These are phyloP conservation scores for Ryuthela nishihirai DNA, from an alignment of 2,888 invertebrate species.

Conservation along the genomic window DNA sequence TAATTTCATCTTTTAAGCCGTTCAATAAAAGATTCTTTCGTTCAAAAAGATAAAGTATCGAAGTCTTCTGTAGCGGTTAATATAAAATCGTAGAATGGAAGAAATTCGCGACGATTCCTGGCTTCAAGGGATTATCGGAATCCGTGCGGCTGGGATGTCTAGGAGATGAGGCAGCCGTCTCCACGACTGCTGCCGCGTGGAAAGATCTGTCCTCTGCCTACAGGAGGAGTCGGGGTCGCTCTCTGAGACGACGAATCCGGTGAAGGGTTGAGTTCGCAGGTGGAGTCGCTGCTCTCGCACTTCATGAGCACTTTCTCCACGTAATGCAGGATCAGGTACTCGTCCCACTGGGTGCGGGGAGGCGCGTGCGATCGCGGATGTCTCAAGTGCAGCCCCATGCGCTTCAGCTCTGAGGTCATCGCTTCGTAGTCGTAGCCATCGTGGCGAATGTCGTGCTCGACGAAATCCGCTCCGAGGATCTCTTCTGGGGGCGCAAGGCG, in stretches of 20 bases:
- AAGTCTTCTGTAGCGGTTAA: too few relatives aligned
- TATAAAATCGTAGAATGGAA: too few relatives aligned
- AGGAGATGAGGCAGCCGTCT: neutral
- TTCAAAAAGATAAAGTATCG: too few relatives aligned
- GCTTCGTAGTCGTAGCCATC: conserved; percentile 35
- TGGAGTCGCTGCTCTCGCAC: conserved; percentile 7
- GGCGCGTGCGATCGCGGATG: conserved; percentile 12
- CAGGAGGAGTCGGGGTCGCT: too few relatives aligned
- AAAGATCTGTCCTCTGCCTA: too few relatives aligned
- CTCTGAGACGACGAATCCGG: too few relatives aligned
- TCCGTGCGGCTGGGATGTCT: too few relatives aligned
- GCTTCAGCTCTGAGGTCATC: conserved; percentile 26
- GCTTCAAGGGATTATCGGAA: too few relatives aligned
- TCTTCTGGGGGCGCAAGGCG: conserved; percentile 83
- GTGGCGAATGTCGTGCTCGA: conserved; percentile 35
- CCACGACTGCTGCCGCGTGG: neutral
- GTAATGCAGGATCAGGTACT: conserved; percentile 20
- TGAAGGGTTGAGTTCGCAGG: conserved; percentile 5
- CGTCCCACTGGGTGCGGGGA: conserved; percentile 29
- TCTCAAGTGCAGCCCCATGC: conserved; percentile 14
- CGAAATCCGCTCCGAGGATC: conserved; percentile 77
- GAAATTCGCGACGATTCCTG: too few relatives aligned
- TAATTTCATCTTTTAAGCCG: too few relatives aligned
- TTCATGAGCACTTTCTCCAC: conserved; percentile 23
- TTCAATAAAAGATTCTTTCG: too few relatives aligned